Percentiles rank a stretch among this genome's conserved stretches.
phyloP scores from a whole-genome alignment of 92 coral and sea anemone genomes.

The Pocillopora meandrina region DNA sequence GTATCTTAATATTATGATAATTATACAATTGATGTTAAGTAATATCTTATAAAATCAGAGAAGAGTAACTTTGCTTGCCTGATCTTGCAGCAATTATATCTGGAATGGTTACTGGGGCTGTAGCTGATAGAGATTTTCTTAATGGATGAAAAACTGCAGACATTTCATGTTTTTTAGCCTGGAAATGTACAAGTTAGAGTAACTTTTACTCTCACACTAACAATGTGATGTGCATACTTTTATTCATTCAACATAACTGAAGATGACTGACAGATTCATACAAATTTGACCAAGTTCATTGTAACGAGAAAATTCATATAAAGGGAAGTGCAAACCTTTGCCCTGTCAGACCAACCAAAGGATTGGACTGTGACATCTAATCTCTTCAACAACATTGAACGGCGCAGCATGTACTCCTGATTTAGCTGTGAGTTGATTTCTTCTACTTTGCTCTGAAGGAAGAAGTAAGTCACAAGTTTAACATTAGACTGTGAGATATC shows the following conservation, averaged over 20 bases:
- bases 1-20: too few species aligned
- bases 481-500: background rate
- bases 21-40: too few species aligned
- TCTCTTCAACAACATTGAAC: conserved; percentile 92
- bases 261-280: background rate
- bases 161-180: conserved; percentile 91
- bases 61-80: conserved; percentile 47
- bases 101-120: conserved; percentile 82
- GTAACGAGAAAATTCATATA: background rate
- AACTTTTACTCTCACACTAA: background rate
- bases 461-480: background rate
- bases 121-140: conserved; percentile 68
- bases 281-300: background rate
- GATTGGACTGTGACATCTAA: conserved; percentile 96
- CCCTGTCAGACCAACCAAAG: conserved; percentile 98
- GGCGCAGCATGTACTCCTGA: conserved; percentile 83
- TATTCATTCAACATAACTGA: background rate
- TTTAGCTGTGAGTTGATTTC: conserved; percentile 81
- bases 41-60: background rate
- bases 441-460: conserved; percentile 75
- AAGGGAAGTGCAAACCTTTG: conserved; percentile 62
- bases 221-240: background rate
- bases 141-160: conserved; percentile 82
- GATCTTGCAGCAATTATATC: conserved; percentile 90
- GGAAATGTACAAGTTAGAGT: background rate